Evolutionary conservation across 2,797 vertebrate genomes (phyloP).

Genomic region (Propithecus perrieri): DNA sequence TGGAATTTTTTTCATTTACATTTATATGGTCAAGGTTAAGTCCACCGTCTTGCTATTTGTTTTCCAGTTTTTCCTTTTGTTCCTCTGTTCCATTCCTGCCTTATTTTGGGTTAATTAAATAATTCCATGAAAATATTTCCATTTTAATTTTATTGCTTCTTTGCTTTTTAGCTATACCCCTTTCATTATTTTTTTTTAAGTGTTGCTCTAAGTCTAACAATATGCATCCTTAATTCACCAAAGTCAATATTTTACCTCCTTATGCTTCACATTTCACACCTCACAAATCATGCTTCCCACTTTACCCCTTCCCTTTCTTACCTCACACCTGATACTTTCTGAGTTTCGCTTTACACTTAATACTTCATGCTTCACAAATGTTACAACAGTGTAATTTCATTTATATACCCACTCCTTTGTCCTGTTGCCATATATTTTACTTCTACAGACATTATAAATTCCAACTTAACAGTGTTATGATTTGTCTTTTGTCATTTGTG

Average conservation of each 20-base stretch:
- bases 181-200: background rate
- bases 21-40: background rate
- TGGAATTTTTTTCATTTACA: background rate
- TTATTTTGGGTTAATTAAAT: background rate
- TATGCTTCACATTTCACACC: background rate
- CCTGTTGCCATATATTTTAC: background rate
- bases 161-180: background rate
- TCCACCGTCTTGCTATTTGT: background rate
- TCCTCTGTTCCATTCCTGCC: background rate
- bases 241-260: background rate
- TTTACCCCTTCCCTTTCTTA: background rate
- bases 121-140: background rate
- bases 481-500: slow-evolving; percentile 16
- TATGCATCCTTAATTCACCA: background rate
- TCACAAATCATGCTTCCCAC: background rate
- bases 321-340: background rate
- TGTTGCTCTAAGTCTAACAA: background rate
- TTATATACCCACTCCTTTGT: background rate
- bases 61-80: background rate
- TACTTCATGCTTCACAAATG: background rate
- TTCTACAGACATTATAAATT: background rate
- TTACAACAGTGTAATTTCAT: background rate
- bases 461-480: background rate
- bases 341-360: background rate
- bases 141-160: background rate